Evolutionary conservation across 2,113 vertebrate species (phyloP).

Genomic region (Mystacornis crossleyi): DNA sequence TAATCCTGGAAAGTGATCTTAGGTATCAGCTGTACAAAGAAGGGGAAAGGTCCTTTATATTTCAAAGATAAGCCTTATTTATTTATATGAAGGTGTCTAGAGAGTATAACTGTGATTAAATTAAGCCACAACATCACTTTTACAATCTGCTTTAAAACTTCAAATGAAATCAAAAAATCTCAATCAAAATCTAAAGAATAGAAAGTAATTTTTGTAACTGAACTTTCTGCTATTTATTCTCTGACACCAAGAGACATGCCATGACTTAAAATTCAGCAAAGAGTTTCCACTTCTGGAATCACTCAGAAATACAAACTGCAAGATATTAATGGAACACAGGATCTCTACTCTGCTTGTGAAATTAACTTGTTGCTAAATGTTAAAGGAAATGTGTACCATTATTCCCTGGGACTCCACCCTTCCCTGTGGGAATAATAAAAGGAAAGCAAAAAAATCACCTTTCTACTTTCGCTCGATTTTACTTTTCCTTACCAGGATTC

Average conservation of each 20-base stretch:
- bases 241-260: not conserved
- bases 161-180: not conserved
- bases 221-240: not conserved
- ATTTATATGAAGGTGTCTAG: not conserved
- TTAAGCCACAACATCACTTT: not conserved
- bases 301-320: not conserved
- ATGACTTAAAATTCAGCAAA: not conserved
- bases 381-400: not conserved
- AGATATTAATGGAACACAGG: not conserved
- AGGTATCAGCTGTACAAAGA: not conserved
- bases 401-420: conserved; percentile 21
- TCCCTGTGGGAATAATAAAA: not conserved
- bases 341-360: not conserved
- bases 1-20: not conserved
- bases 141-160: not conserved
- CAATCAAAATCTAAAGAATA: not conserved
- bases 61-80: not conserved
- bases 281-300: not conserved
- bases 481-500: not conserved
- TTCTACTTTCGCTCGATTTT: not conserved
- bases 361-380: not conserved
- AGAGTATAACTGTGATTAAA: not conserved
- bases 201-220: not conserved
- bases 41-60: not conserved
- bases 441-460: not conserved